These are phyloP conservation scores for Zeus faber DNA, from an alignment of 2,113 vertebrate species.

Conservation along the genomic window DNA sequence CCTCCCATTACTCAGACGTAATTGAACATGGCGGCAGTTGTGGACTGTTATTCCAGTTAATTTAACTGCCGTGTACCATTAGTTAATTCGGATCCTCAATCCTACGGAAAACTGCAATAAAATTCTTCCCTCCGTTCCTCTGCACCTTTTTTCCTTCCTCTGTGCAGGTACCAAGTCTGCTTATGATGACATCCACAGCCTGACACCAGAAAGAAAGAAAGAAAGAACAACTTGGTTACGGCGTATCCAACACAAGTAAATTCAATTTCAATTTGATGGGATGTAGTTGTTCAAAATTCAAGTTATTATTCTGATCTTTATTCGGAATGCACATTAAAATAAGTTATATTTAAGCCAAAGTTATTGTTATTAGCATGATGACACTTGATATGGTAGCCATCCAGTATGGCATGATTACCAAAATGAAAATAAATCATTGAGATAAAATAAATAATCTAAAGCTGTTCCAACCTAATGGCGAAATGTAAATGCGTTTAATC, in stretches of 20 bases:
- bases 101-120: slow-evolving; percentile 83
- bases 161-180: slow-evolving; percentile 81
- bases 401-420: too few relatives aligned
- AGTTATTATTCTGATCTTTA: too few relatives aligned
- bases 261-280: too few relatives aligned
- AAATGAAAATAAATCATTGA: too few relatives aligned
- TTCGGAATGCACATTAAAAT: too few relatives aligned
- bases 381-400: too few relatives aligned
- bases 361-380: too few relatives aligned
- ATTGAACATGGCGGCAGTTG: not conserved
- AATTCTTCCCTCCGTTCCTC: slow-evolving; percentile 84
- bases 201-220: too few relatives aligned
- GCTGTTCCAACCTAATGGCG: not conserved
- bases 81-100: slow-evolving; percentile 58
- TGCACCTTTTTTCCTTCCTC: slow-evolving; percentile 92
- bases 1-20: not conserved
- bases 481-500: not conserved
- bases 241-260: slow-evolving; percentile 2
- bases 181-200: slow-evolving; percentile 79
- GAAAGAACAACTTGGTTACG: not conserved
- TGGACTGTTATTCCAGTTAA: not conserved
- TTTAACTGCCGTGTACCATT: not conserved
- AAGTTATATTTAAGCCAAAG: too few relatives aligned
- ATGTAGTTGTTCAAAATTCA: too few relatives aligned
- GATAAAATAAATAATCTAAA: too few relatives aligned